Evolutionary conservation across 2,113 vertebrate species (phyloP), one percentile per base, ranked within the genome.

Genomic region (Ctenomys sociabilis): DNA sequence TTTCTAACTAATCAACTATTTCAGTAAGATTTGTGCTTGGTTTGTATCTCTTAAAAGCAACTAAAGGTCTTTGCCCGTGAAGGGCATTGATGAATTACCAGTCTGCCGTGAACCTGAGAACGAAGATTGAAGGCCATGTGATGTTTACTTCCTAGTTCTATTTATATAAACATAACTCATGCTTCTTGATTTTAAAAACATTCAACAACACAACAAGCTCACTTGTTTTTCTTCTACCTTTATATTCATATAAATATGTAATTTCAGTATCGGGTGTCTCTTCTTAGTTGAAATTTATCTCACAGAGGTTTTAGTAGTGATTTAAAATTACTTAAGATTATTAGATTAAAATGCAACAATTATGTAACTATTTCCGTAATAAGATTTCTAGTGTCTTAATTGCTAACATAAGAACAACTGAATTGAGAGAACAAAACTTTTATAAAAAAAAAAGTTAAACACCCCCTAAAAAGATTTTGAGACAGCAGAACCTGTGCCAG

Each of bases 401-500:
- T 97, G 45, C 63, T 96, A 77, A 96, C 86, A 80, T 90, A 73
- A 54, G 35, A 92, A 91, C 40, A 95, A 96, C 92, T 30, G 89
- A 96, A 91, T 95, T 93, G 89, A 93, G 83, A 85, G 92, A 97
- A 75, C 73, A 63, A 97, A 96, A 80, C 84, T 94, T 61, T 63
- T 26, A 57, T 57, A 35, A 92, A 88, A 83, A 90, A 96, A 97
- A 94, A 78, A 54, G 66, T 45, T 52, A 81, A 91, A 70, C 32
- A 66, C 7, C 73, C 49, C 22, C 17, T 17, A n/a, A 30, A 91
- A 95, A 95, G 78, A 95, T 95, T 97, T 97, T 91, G 87, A 97
- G 97, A 92, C 7, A 77, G 81, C 61, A 95, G 88, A 98, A 97
- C 93, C 70, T 49, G 22, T 96, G 88, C 87, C 94, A 97, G 91